These are phyloP conservation scores for Rallus limicola DNA, from an alignment of 2,113 vertebrate species.

Conservation along the genomic window DNA sequence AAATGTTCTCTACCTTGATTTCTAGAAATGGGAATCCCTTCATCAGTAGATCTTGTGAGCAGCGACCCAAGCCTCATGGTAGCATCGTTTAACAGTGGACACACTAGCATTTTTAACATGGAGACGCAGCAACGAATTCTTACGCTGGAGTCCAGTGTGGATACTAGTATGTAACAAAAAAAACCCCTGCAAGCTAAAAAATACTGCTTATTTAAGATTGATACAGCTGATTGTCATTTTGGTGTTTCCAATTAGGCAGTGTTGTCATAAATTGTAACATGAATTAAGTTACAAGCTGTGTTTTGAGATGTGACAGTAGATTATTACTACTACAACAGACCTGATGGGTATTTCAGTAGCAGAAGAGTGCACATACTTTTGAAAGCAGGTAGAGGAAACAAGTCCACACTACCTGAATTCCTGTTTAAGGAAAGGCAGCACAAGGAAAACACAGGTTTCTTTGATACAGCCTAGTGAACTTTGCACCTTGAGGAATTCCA, in stretches of 20 bases:
- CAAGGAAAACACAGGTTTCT: neutral
- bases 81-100: slow-evolving; percentile 90
- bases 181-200: neutral
- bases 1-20: slow-evolving; percentile 4
- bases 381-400: neutral
- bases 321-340: neutral
- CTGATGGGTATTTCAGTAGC: neutral
- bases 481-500: neutral
- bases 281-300: neutral
- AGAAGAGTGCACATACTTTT: neutral
- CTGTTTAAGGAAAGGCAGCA: neutral
- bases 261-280: neutral
- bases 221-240: neutral
- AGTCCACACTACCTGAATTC: neutral
- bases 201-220: neutral
- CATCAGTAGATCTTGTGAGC: slow-evolving; percentile 95
- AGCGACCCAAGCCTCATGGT: slow-evolving; percentile 97
- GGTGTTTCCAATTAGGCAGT: neutral
- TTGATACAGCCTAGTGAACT: neutral
- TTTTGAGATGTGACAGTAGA: neutral
- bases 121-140: slow-evolving; percentile 92
- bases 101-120: slow-evolving; percentile 96
- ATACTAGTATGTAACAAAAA: slow-evolving; percentile 81
- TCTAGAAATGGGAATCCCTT: slow-evolving; percentile 91
- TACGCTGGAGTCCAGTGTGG: slow-evolving; percentile 86